Evolutionary conservation across 2,888 invertebrate genomes (phyloP).

Genomic region (Oeneis ivallda): DNA sequence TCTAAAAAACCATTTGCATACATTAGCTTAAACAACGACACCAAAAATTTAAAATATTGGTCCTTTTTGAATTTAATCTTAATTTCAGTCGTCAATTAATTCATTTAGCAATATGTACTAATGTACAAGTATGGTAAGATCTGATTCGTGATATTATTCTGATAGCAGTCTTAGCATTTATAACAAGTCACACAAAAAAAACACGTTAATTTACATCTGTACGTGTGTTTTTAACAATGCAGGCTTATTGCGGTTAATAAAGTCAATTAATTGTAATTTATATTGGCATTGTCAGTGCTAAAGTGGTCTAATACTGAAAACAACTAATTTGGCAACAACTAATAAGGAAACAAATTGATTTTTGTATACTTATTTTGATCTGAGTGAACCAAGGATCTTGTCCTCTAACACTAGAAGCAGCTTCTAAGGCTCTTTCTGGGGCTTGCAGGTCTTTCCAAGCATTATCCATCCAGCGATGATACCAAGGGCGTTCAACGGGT

Average conservation of each 20-base stretch:
- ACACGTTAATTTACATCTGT: background rate
- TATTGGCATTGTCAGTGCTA: background rate
- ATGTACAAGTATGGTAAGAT: conserved; percentile 29
- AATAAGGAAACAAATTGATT: background rate
- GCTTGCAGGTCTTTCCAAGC: too few relatives aligned
- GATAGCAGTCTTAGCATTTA: conserved; percentile 11
- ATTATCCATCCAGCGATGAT: too few relatives aligned
- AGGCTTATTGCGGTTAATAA: background rate
- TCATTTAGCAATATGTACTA: background rate
- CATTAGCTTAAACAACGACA: conserved; percentile 65
- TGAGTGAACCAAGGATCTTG: too few relatives aligned
- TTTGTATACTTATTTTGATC: too few relatives aligned
- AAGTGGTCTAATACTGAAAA: background rate
- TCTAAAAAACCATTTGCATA: conserved; percentile 54
- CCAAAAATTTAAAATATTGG: conserved; percentile 56
- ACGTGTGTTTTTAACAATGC: background rate
- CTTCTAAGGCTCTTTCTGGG: too few relatives aligned
- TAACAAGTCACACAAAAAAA: background rate
- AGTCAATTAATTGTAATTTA: background rate
- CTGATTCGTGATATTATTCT: conserved; percentile 17
- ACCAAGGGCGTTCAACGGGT: too few relatives aligned
- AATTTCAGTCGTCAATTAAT: conserved; percentile 16
- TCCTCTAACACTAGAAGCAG: too few relatives aligned
- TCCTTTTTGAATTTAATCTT: conserved; percentile 41
- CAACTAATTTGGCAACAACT: background rate